Base-by-base conservation (phyloP, 2,888 invertebrate species). In the Drosophila vallismaia region DNA sequence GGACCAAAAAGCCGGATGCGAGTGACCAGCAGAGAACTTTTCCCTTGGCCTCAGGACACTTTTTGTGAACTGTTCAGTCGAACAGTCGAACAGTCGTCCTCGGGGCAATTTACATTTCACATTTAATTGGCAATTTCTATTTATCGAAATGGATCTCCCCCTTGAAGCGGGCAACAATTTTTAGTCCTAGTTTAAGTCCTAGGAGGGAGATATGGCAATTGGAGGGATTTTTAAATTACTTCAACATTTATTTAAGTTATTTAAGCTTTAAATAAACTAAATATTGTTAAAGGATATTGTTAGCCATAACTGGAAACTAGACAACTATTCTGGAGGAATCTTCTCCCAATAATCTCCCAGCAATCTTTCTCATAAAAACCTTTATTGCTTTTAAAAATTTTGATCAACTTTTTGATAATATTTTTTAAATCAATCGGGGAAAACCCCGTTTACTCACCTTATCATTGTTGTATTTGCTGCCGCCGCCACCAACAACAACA, bases 401-500 rank as follows among this genome's bases (percentile, higher is more conserved):
- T 14, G 1, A 19, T 19, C 19, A 19, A 19, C 1, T 19, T 19
- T 19, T 19, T 14, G 12, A 14, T 1, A 14, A 14, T 40, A n/a
- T 40, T 14, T 40, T 7, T 0, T 1, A n/a, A 4, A 14, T 14
- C 14, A 14, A 8, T 14, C 12, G 19, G 7, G n/a, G 40, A 40
- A 5, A 2, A 7, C 3, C 2, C 12, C 40, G 40, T 7, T 14
- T 19, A 56, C 66, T 54, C 70, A 74, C 77, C 75, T 88, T 79
- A 74, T 85, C 81, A 77, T 83, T 78, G 83, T 77, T 79, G 82
- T 64, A 72, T 51, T 68, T 77, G 85, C 56, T 69, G 45, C 71
- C 62, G 74, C 73, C 62, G 60, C 76, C 79, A 62, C 60, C 46
- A 78, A 55, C 66, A 72, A 49, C 69, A 72, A 36, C 44, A 49